Percentiles rank a stretch among this genome's conserved stretches.
These are phyloP conservation scores for Poeciliopsis turrubarensis DNA, from an alignment of 2,113 vertebrate species.

Conservation along the genomic window DNA sequence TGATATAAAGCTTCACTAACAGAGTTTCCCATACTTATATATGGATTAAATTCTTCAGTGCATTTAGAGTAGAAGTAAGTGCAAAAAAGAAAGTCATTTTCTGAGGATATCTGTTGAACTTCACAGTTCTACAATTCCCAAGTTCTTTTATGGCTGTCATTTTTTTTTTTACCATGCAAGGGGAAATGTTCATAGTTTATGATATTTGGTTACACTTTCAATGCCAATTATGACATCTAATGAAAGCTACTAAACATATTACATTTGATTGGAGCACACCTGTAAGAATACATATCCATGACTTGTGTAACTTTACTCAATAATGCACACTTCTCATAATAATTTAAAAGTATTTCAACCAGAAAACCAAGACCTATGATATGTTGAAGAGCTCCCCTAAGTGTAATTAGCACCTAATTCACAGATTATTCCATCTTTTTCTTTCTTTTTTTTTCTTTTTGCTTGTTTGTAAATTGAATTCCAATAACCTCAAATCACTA, in stretches of 20 bases:
- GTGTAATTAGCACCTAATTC: neutral
- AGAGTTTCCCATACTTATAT: too few relatives aligned
- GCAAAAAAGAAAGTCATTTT: neutral
- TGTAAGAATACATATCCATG: too few relatives aligned
- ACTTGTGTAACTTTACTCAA: neutral
- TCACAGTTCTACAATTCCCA: neutral
- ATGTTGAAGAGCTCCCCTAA: neutral
- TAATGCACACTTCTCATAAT: neutral
- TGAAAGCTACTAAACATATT: too few relatives aligned
- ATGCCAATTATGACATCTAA: neutral
- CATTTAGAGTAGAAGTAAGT: too few relatives aligned
- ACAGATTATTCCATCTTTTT: neutral
- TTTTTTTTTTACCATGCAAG: too few relatives aligned
- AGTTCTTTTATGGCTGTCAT: neutral
- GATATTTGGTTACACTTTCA: neutral
- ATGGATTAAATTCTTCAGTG: too few relatives aligned
- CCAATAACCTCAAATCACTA: neutral
- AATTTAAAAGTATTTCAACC: neutral
- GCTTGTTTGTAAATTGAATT: too few relatives aligned
- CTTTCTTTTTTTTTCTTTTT: too few relatives aligned
- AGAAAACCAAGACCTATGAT: neutral
- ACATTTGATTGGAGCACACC: too few relatives aligned
- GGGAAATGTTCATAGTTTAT: neutral
- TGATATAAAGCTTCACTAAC: neutral
- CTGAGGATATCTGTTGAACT: neutral